Conservation (phyloP, 1,140 invertebrate species). For the Formica selysi region DNA sequence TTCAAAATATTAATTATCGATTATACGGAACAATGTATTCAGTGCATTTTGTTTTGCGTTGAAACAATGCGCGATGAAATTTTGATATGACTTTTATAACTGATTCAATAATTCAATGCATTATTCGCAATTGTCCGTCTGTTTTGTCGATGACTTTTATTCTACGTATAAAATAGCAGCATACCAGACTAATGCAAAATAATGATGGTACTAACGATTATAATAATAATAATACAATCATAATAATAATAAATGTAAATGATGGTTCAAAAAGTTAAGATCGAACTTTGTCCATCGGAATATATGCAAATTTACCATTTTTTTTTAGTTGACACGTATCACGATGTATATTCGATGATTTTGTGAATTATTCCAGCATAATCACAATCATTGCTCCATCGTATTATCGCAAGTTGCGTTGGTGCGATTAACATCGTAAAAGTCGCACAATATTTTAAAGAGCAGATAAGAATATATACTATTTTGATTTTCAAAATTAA, state of each 20-base stretch:
- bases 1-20: slow-evolving; percentile 71
- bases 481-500: neutral
- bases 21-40: slow-evolving; percentile 45
- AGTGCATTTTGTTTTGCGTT: slow-evolving; percentile 51
- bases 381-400: slow-evolving; percentile 9
- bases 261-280: slow-evolving; percentile 14
- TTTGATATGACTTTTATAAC: slow-evolving; percentile 66
- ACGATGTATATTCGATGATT: slow-evolving; percentile 48
- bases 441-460: neutral
- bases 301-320: slow-evolving; percentile 21
- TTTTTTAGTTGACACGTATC: slow-evolving; percentile 41
- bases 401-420: neutral
- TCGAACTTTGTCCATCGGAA: slow-evolving; percentile 37
- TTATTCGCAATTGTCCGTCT: slow-evolving; percentile 59
- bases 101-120: slow-evolving; percentile 53
- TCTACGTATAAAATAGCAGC: slow-evolving; percentile 37
- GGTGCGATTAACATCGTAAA: neutral
- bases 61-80: slow-evolving; percentile 59
- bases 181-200: slow-evolving; percentile 52
- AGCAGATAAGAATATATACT: neutral
- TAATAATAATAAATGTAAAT: slow-evolving; percentile 43
- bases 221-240: slow-evolving; percentile 26
- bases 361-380: slow-evolving; percentile 45
- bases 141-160: slow-evolving; percentile 53
- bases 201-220: slow-evolving; percentile 36